Conservation (phyloP, 2,888 invertebrate genomes). For the Syritta pipiens region DNA sequence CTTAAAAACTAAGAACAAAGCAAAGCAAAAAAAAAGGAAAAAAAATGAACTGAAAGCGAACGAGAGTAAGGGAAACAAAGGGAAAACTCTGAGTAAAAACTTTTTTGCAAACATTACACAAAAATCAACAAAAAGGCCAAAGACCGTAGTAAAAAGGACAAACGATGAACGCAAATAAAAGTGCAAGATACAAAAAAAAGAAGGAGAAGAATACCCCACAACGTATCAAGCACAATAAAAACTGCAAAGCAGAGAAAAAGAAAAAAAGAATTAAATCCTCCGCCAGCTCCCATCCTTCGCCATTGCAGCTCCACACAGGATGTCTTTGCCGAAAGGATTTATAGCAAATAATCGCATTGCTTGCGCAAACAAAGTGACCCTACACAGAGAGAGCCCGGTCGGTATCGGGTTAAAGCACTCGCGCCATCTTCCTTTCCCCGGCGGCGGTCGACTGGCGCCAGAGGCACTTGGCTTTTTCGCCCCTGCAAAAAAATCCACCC, state of each 20-base stretch:
- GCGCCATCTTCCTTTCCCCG: not conserved
- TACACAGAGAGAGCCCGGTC: not conserved
- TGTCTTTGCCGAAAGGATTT: conserved; percentile 47
- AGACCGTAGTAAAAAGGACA: conserved; percentile 24
- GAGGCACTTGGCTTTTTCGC: not conserved
- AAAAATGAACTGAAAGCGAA: not conserved
- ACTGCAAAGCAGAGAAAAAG: conserved; percentile 6
- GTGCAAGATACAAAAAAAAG: conserved; percentile 39
- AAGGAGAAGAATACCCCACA: conserved; percentile 12
- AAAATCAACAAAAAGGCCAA: conserved; percentile 48
- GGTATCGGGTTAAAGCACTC: conserved; percentile 27
- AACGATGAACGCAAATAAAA: conserved; percentile 47
- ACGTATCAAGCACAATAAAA: conserved; percentile 28
- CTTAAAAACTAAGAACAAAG: conserved; percentile 34
- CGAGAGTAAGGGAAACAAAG: conserved; percentile 1
- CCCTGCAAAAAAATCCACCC: conserved; percentile 18
- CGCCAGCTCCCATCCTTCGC: conserved; percentile 1
- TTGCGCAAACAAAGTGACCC: conserved; percentile 53
- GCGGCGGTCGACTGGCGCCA: not conserved
- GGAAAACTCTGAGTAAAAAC: conserved; percentile 34
- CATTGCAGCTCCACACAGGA: conserved; percentile 39
- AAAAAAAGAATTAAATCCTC: no score
- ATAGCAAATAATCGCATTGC: conserved; percentile 54
- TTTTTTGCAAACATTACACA: conserved; percentile 53
- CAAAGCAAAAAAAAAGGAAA: not conserved